Conservation (phyloP, 2,888 invertebrate species). For the Drosophila subquinaria region DNA sequence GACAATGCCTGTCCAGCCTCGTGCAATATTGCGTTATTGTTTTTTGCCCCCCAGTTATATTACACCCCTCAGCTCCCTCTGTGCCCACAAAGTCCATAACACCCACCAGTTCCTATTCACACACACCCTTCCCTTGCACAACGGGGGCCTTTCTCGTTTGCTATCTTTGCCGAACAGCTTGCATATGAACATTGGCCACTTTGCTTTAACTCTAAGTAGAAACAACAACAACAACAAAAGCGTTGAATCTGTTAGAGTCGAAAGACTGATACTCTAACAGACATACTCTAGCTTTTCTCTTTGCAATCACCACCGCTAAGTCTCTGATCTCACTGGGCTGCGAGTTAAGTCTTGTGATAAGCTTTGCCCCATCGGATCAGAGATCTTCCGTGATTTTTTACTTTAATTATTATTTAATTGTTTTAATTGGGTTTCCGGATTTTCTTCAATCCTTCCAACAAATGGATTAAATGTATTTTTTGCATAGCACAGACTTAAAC, state of each 20-base stretch:
- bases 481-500: no score
- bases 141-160: slow-evolving; percentile 28
- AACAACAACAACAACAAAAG: slow-evolving; percentile 35
- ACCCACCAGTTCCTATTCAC: background rate
- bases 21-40: slow-evolving; percentile 73
- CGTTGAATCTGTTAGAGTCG: background rate
- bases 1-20: slow-evolving; percentile 63
- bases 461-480: no score
- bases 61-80: background rate
- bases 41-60: slow-evolving; percentile 29
- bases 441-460: no score
- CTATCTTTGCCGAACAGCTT: slow-evolving; percentile 67
- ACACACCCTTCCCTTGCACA: slow-evolving; percentile 1
- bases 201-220: slow-evolving; percentile 27
- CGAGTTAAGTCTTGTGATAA: no score
- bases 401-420: no score
- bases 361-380: no score
- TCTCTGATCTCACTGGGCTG: no score
- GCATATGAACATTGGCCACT: slow-evolving; percentile 42
- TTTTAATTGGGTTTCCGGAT: no score
- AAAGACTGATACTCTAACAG: slow-evolving; percentile 26
- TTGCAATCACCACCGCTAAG: no score
- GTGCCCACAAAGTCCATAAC: background rate
- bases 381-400: no score
- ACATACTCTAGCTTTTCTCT: background rate